A percentile compares a stretch with the other conserved stretches of the same genome.
Evolutionary conservation across 2,888 invertebrate species (phyloP).

Genomic region (Drosophila mayaguana): DNA sequence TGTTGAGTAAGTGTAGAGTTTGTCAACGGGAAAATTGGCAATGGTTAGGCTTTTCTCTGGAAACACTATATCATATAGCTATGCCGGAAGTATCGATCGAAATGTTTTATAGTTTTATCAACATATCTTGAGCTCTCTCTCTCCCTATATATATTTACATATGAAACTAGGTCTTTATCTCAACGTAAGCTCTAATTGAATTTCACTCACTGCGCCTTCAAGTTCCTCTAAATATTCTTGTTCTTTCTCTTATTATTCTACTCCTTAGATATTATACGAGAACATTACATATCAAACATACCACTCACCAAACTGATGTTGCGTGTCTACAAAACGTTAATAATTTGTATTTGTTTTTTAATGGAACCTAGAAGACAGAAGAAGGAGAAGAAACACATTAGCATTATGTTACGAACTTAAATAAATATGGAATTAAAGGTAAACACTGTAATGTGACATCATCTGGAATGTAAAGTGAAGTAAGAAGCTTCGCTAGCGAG

Average conservation of each 20-base stretch:
- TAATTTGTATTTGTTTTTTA: not conserved
- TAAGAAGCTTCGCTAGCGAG: not conserved
- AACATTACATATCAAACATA: not conserved
- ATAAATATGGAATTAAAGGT: not conserved
- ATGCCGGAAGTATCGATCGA: not conserved
- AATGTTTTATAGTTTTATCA: not conserved
- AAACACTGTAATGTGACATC: constrained; percentile 62
- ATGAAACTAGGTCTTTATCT: too few species aligned
- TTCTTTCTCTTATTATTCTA: not conserved
- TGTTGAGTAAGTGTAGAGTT: not conserved
- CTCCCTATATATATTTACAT: too few species aligned
- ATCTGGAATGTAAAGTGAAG: constrained; percentile 50
- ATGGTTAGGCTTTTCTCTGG: too few species aligned
- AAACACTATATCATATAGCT: too few species aligned
- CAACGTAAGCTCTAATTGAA: too few species aligned
- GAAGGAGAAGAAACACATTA: constrained; percentile 3
- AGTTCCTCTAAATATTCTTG: not conserved
- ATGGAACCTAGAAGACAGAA: constrained; percentile 17
- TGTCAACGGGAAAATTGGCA: not conserved
- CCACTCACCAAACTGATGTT: constrained; percentile 47
- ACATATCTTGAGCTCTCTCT: not conserved
- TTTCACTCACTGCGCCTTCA: too few species aligned
- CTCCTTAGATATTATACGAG: not conserved
- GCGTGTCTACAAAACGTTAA: constrained; percentile 1
- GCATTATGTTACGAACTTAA: not conserved